Percentiles rank a stretch among this genome's conserved stretches.
These are phyloP conservation scores for Bucco capensis DNA, from an alignment of 2,113 vertebrate species.

Conservation along the genomic window DNA sequence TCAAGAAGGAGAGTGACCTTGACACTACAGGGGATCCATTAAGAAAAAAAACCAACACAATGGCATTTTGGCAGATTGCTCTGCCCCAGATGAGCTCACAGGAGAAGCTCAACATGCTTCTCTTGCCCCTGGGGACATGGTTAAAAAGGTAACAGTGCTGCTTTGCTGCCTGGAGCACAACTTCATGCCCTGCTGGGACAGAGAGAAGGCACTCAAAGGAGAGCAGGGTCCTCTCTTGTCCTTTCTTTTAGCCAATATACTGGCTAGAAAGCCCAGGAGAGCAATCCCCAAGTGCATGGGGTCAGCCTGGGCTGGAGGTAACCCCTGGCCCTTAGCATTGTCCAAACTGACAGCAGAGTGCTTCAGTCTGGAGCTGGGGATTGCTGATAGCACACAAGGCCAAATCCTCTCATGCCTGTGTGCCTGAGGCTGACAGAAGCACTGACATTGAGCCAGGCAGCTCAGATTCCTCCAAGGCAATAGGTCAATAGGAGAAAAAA, in stretches of 20 bases:
- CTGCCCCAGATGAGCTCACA: not conserved
- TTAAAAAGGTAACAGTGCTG: not conserved
- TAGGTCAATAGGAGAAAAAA: not conserved
- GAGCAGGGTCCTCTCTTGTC: accelerated
- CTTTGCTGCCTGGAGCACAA: not conserved
- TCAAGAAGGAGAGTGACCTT: not conserved
- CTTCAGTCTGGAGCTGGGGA: too few species aligned
- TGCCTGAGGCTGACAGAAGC: not conserved
- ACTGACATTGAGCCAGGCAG: not conserved
- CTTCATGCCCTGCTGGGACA: not conserved
- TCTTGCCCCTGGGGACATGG: not conserved
- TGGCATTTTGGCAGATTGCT: not conserved
- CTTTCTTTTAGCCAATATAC: too few species aligned
- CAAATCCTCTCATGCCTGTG: not conserved
- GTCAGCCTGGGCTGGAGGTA: not conserved
- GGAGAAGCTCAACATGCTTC: not conserved
- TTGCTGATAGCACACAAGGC: not conserved
- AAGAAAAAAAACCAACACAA: accelerated
- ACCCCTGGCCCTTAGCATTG: not conserved
- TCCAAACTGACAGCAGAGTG: accelerated
- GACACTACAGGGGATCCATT: not conserved
- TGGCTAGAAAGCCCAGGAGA: not conserved
- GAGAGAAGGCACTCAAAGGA: not conserved
- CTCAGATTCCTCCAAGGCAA: not conserved
- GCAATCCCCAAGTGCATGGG: not conserved